Evolutionary conservation across 1,140 invertebrate genomes (phyloP).

Genomic region (Drosophila ficusphila): DNA sequence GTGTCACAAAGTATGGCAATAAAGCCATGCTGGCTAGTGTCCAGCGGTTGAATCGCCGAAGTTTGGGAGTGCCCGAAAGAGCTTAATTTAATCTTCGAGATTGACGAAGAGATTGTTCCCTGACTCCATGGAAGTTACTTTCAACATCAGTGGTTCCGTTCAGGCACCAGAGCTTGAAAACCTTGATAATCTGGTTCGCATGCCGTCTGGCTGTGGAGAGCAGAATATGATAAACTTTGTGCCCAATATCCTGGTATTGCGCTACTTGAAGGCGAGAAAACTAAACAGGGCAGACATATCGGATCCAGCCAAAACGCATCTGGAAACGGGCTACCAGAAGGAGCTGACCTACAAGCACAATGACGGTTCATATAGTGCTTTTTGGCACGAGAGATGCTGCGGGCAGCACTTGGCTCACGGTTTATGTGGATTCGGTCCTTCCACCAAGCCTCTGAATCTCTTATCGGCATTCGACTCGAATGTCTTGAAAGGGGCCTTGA

Average conservation of each 20-base stretch:
- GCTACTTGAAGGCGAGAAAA: constrained; percentile 86
- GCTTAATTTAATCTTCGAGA: constrained; percentile 87
- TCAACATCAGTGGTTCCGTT: constrained; percentile 90
- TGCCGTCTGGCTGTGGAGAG: constrained; percentile 96
- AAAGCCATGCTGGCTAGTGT: constrained; percentile 91
- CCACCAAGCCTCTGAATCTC: constrained; percentile 90
- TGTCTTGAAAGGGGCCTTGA: constrained; percentile 89
- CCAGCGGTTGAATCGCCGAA: constrained; percentile 58
- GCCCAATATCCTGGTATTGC: constrained; percentile 93
- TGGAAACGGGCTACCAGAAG: constrained; percentile 95
- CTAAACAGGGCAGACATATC: constrained; percentile 36
- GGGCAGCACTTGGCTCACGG: constrained; percentile 96
- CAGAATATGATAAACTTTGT: constrained; percentile 98
- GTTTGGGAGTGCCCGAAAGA: constrained; percentile 81
- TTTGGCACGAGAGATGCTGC: constrained; percentile 90
- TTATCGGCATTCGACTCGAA: constrained; percentile 91
- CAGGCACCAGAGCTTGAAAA: constrained; percentile 90
- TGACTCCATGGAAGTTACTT: constrained; percentile 88
- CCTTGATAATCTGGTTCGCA: constrained; percentile 90
- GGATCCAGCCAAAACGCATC: constrained; percentile 88
- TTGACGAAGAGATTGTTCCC: constrained; percentile 90
- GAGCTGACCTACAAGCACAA: constrained; percentile 94
- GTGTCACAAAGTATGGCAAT: constrained; percentile 91
- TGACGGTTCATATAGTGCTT: constrained; percentile 98
- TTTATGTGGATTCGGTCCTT: constrained; percentile 96